phyloP scores from a whole-genome alignment of 1,140 invertebrate species.

The Drosophila ironensis region DNA sequence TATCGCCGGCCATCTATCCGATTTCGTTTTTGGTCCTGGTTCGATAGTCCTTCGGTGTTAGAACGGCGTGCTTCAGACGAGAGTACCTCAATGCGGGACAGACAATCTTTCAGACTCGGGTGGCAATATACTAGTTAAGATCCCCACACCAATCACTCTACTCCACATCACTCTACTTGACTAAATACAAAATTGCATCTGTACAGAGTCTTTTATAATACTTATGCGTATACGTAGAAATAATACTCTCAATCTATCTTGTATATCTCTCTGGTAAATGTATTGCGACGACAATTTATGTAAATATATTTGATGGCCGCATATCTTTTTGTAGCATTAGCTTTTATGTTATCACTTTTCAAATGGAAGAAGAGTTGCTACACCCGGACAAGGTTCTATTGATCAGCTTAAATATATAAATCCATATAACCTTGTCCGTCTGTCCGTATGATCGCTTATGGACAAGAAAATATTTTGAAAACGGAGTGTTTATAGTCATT shows the following conservation, averaged over 20 bases:
- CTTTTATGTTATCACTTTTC: constrained; percentile 1
- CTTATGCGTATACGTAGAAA: constrained; percentile 30
- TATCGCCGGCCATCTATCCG: constrained; percentile 34
- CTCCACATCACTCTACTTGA: too few relatives aligned
- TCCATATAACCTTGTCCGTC: too few relatives aligned
- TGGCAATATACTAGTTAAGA: constrained; percentile 41
- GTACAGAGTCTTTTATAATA: constrained; percentile 34
- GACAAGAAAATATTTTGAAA: too few relatives aligned
- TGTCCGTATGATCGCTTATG: too few relatives aligned
- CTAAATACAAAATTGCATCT: constrained; percentile 31
- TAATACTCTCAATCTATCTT: constrained; percentile 15
- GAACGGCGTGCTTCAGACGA: constrained; percentile 75
- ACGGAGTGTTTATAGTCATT: too few relatives aligned
- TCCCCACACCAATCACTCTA: too few relatives aligned
- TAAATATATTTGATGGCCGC: constrained; percentile 61
- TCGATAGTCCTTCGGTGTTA: constrained; percentile 55
- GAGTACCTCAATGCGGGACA: constrained; percentile 78
- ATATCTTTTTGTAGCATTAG: constrained; percentile 41
- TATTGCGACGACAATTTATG: constrained; percentile 40
- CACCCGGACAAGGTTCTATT: too few relatives aligned
- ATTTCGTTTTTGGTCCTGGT: constrained; percentile 40
- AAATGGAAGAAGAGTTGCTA: constrained; percentile 20
- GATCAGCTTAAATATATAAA: not conserved
- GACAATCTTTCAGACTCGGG: constrained; percentile 53
- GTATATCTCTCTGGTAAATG: constrained; percentile 18